These are phyloP conservation scores for Drosophila kokeensis DNA, from an alignment of 2,888 invertebrate species.

Conservation along the genomic window DNA sequence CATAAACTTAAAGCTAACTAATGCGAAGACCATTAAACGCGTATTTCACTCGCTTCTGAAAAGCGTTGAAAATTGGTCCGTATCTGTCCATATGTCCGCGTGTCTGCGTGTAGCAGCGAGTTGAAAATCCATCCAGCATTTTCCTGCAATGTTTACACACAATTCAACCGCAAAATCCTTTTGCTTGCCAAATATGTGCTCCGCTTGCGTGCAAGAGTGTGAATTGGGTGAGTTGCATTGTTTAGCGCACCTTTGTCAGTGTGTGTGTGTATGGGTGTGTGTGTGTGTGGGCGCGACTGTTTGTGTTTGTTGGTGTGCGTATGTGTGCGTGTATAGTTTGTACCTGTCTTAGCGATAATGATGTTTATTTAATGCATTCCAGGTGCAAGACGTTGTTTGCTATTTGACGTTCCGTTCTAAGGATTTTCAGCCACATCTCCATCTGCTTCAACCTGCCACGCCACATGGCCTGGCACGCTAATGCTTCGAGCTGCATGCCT, in stretches of 20 bases:
- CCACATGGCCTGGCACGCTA: constrained; percentile 47
- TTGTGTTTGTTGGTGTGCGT: neutral
- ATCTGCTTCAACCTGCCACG: constrained; percentile 14
- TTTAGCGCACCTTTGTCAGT: constrained; percentile 25
- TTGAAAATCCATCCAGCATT: constrained; percentile 49
- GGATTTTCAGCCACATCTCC: constrained; percentile 60
- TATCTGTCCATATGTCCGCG: neutral
- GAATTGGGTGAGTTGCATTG: constrained; percentile 62
- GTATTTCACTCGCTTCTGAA: neutral
- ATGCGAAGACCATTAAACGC: neutral
- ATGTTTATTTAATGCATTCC: constrained; percentile 81
- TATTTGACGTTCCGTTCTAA: constrained; percentile 67
- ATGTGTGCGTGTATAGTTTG: constrained; percentile 26
- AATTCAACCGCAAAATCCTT: constrained; percentile 74
- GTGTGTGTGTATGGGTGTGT: constrained; percentile 18
- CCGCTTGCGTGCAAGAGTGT: constrained; percentile 20
- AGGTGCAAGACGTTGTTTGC: constrained; percentile 78
- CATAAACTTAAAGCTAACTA: neutral
- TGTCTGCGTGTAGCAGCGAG: neutral
- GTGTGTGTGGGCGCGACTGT: constrained; percentile 1
- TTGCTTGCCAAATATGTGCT: constrained; percentile 69
- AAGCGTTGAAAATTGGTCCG: neutral
- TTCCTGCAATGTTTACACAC: constrained; percentile 56
- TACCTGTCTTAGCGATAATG: constrained; percentile 74
- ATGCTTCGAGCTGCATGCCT: constrained; percentile 24